These are phyloP conservation scores for Pemphigus obesinymphae DNA, from an alignment of 1,140 invertebrate species.

Conservation along the genomic window DNA sequence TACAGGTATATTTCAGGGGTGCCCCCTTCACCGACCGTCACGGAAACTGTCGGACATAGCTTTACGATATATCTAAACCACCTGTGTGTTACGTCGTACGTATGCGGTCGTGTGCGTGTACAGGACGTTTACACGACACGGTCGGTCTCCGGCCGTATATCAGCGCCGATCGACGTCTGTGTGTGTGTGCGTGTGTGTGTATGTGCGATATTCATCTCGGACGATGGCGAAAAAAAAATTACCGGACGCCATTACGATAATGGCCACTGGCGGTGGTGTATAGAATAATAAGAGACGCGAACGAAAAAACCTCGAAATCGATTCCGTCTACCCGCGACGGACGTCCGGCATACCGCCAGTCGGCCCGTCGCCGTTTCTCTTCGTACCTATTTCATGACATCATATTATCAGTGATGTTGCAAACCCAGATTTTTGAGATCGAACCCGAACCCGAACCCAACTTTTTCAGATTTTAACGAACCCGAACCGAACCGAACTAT, in stretches of 20 bases:
- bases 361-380: no score
- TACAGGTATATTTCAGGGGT: not conserved
- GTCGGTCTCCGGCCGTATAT: not conserved
- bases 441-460: no score
- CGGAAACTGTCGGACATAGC: not conserved
- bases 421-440: no score
- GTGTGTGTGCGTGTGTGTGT: conserved; percentile 3
- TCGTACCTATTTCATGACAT: no score
- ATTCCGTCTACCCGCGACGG: no score
- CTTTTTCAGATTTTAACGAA: no score
- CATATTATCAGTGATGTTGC: no score
- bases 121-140: conserved; percentile 1
- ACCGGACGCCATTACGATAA: not conserved
- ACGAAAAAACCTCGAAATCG: not conserved
- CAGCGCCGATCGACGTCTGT: not conserved
- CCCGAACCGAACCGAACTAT: no score
- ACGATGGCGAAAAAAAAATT: not conserved
- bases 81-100: no score
- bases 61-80: no score
- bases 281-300: not conserved
- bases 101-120: not conserved
- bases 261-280: not conserved
- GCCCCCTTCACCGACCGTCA: no score
- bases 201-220: not conserved
- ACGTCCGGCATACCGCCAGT: no score